Conservation (phyloP, 2,113 vertebrate genomes). For the Chitala chitala region DNA sequence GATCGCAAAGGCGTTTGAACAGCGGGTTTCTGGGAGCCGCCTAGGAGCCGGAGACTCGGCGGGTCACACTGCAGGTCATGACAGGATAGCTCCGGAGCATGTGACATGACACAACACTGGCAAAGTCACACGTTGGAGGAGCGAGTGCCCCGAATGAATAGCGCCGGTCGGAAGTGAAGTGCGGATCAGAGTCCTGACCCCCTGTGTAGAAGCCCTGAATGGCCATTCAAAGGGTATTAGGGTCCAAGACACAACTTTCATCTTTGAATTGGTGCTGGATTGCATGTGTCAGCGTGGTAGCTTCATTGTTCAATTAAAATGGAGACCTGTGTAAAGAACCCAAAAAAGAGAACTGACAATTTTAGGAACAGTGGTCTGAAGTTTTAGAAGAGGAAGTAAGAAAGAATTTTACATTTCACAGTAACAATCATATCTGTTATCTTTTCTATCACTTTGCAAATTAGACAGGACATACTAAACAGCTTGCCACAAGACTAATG, state of each 20-base stretch:
- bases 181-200: slow-evolving; percentile 27
- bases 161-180: slow-evolving; percentile 20
- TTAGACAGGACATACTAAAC: no score
- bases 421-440: no score
- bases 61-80: slow-evolving; percentile 14
- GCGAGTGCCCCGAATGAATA: slow-evolving; percentile 25
- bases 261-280: slow-evolving; percentile 28
- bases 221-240: slow-evolving; percentile 25
- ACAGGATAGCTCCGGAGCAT: slow-evolving; percentile 28
- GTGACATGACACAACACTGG: slow-evolving; percentile 20
- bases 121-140: slow-evolving; percentile 16
- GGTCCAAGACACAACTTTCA: slow-evolving; percentile 29
- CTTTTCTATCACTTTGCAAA: no score
- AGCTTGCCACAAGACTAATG: no score
- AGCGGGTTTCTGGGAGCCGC: slow-evolving; percentile 18
- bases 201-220: slow-evolving; percentile 21
- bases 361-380: slow-evolving; percentile 34
- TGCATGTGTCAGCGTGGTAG: slow-evolving; percentile 24
- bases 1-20: not conserved
- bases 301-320: slow-evolving; percentile 8
- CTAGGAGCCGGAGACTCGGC: slow-evolving; percentile 17
- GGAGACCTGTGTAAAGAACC: slow-evolving; percentile 19
- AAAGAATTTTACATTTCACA: no score
- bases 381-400: slow-evolving; percentile 20
- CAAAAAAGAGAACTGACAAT: slow-evolving; percentile 20